These are phyloP conservation scores for Bilobella aurantiaca DNA, from an alignment of 1,140 invertebrate genomes.

Conservation along the genomic window DNA sequence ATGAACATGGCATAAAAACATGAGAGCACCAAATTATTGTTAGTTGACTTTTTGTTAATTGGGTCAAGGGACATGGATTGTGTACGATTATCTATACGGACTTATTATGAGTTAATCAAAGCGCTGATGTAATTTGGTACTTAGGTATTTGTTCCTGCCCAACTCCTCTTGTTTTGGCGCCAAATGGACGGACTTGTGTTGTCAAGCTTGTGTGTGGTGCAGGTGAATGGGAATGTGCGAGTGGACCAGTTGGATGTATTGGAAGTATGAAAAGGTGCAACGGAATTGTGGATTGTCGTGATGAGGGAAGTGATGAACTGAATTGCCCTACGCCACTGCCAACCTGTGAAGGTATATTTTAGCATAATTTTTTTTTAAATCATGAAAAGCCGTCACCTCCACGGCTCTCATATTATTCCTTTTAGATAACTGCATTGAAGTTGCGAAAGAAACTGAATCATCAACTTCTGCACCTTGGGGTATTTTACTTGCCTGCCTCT, in stretches of 20 bases:
- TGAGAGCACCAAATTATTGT: too few species aligned
- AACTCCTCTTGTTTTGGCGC: not conserved
- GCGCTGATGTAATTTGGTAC: too few species aligned
- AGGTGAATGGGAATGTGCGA: not conserved
- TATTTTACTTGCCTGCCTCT: not conserved
- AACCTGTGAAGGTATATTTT: not conserved
- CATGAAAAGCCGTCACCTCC: too few species aligned
- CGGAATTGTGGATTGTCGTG: not conserved
- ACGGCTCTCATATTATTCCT: too few species aligned
- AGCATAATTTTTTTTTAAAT: too few species aligned
- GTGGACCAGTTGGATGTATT: not conserved
- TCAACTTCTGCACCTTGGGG: not conserved
- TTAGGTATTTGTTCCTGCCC: conserved; percentile 3
- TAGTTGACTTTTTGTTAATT: too few species aligned
- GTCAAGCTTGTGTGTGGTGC: not conserved
- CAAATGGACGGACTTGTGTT: not conserved
- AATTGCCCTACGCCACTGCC: not conserved
- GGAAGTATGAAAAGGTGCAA: not conserved
- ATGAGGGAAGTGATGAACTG: not conserved
- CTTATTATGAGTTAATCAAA: too few species aligned
- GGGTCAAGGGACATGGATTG: too few species aligned
- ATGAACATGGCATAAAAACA: too few species aligned
- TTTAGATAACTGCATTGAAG: too few species aligned
- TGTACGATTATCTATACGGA: too few species aligned
- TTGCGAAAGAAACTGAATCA: too few species aligned